These are phyloP conservation scores for Macropus fuliginosus DNA, from an alignment of 2,797 vertebrate genomes.

Conservation along the genomic window DNA sequence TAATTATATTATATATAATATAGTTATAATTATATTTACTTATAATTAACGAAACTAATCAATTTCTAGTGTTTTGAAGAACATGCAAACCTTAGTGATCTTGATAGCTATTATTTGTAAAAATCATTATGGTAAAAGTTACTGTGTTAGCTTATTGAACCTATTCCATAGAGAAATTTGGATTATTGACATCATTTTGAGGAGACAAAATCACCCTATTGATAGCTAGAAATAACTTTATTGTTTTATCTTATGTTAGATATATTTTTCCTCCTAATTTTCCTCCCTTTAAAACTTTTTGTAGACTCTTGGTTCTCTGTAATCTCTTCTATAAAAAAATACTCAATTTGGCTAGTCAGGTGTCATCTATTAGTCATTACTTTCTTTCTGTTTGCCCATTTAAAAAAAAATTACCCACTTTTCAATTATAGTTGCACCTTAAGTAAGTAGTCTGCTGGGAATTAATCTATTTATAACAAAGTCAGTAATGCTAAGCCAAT, in stretches of 20 bases:
- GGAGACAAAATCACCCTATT: not conserved
- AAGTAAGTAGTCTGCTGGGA: not conserved
- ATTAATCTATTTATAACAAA: not conserved
- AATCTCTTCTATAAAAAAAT: not conserved
- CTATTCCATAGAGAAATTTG: constrained; percentile 12
- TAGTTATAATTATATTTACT: too few relatives aligned
- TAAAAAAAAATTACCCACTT: not conserved
- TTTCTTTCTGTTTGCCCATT: not conserved
- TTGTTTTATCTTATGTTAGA: not conserved
- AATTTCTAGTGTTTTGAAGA: constrained; percentile 44
- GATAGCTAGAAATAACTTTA: not conserved
- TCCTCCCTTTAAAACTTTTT: not conserved
- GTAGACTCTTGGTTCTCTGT: not conserved
- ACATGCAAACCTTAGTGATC: constrained; percentile 35
- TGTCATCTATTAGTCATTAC: not conserved
- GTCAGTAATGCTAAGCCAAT: not conserved
- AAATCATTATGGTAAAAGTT: constrained; percentile 38
- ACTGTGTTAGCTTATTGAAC: constrained; percentile 12
- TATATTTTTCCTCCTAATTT: not conserved
- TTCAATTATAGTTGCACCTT: not conserved
- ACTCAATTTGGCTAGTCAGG: not conserved
- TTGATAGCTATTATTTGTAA: constrained; percentile 16
- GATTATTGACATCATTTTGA: constrained; percentile 5
- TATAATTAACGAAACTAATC: constrained; percentile 34
- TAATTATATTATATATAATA: too few relatives aligned